A percentile compares a stretch with the other conserved stretches of the same genome.
phyloP scores from a whole-genome alignment of 2,888 invertebrate genomes.

The Drosophila prolongata region DNA sequence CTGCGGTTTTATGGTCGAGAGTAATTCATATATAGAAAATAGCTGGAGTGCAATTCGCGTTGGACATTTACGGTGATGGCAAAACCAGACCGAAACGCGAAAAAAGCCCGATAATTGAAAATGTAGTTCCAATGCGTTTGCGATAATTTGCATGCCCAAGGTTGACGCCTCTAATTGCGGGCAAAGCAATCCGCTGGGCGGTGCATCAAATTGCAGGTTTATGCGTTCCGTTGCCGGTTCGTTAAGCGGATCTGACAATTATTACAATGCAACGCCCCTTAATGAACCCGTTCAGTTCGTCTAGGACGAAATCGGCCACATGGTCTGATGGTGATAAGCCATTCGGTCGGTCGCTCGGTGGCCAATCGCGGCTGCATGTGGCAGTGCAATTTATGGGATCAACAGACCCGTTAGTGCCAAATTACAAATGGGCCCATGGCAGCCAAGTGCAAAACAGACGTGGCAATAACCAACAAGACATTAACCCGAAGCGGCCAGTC shows the following conservation, averaged over 20 bases:
- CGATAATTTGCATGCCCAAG: conserved; percentile 48
- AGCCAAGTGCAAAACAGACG: conserved; percentile 56
- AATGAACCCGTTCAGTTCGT: conserved; percentile 51
- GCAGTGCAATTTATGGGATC: conserved; percentile 71
- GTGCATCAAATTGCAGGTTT: conserved; percentile 42
- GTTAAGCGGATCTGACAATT: conserved; percentile 47
- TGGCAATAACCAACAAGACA: conserved; percentile 80
- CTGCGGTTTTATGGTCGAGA: conserved; percentile 34
- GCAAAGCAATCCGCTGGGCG: conserved; percentile 8
- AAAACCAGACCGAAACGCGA: conserved; percentile 13
- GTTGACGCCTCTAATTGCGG: conserved; percentile 55
- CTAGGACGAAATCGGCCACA: conserved; percentile 25
- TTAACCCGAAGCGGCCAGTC: conserved; percentile 65
- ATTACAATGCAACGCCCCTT: conserved; percentile 42
- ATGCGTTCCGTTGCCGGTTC: conserved; percentile 34
- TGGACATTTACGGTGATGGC: conserved; percentile 57
- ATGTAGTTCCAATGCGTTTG: conserved; percentile 10
- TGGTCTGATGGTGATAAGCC: conserved; percentile 44
- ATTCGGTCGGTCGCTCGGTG: background rate
- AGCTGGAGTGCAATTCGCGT: conserved; percentile 57
- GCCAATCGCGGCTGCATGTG: conserved; percentile 30
- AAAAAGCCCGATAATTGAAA: conserved; percentile 25
- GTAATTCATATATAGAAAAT: conserved; percentile 47
- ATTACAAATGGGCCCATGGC: conserved; percentile 71
- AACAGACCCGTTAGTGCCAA: conserved; percentile 76